Evolutionary conservation across 1,140 invertebrate genomes (phyloP).

Genomic region (Arion vulgaris): DNA sequence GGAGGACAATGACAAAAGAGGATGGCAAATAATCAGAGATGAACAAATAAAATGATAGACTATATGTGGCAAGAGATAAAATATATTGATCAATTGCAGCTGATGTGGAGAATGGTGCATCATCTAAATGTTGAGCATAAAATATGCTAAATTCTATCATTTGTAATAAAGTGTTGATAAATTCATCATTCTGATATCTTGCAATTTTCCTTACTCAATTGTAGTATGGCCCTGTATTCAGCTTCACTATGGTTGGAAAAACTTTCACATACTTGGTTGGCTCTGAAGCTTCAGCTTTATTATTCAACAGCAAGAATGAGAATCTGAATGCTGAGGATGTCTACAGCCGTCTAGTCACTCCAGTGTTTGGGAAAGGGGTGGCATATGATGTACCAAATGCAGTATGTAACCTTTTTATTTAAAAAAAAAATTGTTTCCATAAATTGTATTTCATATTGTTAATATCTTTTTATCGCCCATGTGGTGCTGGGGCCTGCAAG

Average conservation of each 20-base stretch:
- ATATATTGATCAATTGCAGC: too few species aligned
- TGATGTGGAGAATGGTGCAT: too few species aligned
- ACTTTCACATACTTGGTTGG: conserved; percentile 67
- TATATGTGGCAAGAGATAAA: too few species aligned
- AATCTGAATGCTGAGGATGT: conserved; percentile 68
- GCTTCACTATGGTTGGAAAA: conserved; percentile 67
- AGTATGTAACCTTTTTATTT: conserved; percentile 49
- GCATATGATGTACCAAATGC: conserved; percentile 65
- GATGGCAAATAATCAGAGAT: too few species aligned
- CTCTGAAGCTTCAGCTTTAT: conserved; percentile 56
- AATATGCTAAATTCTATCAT: too few species aligned
- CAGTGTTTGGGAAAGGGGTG: conserved; percentile 68
- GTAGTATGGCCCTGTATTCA: conserved; percentile 69
- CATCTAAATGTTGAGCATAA: too few species aligned
- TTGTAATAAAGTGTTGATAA: too few species aligned
- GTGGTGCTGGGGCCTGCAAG: too few species aligned
- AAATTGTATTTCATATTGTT: background rate
- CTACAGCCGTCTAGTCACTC: conserved; percentile 61
- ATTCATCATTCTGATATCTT: too few species aligned
- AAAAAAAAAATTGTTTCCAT: background rate
- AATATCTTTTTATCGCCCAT: background rate
- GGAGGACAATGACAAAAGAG: too few species aligned
- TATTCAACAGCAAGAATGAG: conserved; percentile 69
- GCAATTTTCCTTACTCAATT: conserved; percentile 8
- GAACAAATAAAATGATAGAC: too few species aligned